phyloP scores from a whole-genome alignment of 2,888 invertebrate genomes.

The Epicampocera succincta region DNA sequence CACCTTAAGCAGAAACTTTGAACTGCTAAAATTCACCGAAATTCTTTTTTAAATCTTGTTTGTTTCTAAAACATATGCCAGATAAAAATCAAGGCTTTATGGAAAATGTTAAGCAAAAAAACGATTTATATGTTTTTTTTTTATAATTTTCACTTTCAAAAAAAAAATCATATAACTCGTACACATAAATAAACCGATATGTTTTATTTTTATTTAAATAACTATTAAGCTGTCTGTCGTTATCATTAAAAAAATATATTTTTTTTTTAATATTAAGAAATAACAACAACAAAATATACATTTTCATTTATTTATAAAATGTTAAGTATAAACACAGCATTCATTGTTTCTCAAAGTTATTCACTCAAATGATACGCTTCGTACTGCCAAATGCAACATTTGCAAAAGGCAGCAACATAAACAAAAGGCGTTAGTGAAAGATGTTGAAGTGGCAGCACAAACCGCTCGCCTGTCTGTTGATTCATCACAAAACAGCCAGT shows the following conservation, averaged over 20 bases:
- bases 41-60: no score
- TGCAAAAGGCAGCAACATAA: neutral
- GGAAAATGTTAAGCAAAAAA: no score
- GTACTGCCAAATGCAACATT: conserved; percentile 31
- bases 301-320: conserved; percentile 3
- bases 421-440: conserved; percentile 48
- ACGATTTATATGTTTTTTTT: no score
- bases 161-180: neutral
- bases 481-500: conserved; percentile 25
- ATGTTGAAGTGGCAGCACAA: conserved; percentile 27
- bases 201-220: conserved; percentile 10
- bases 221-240: conserved; percentile 32
- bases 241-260: conserved; percentile 6
- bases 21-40: no score
- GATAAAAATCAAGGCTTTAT: no score
- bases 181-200: conserved; percentile 22
- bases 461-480: neutral
- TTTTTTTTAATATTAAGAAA: conserved; percentile 14
- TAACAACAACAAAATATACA: neutral
- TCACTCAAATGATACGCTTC: conserved; percentile 39
- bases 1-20: no score
- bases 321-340: conserved; percentile 16
- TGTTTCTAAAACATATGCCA: no score
- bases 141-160: neutral
- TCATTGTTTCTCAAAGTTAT: conserved; percentile 48